Evolutionary conservation across 2,113 vertebrate species (phyloP), one percentile per base, ranked within the genome.

Genomic region (Carassius auratus): DNA sequence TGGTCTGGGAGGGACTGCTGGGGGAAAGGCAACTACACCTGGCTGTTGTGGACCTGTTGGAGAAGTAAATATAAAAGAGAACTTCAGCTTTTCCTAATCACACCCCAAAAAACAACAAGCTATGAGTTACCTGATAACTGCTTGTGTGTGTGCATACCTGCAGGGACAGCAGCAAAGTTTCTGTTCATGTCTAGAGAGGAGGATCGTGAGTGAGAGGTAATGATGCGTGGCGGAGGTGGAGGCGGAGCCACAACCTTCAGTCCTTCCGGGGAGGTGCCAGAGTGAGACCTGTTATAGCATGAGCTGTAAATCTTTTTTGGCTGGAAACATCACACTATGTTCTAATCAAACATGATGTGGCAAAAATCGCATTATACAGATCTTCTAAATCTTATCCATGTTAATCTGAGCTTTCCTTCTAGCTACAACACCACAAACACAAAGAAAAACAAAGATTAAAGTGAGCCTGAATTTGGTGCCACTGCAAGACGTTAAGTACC

Each of bases 111-210:
- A 42, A 64, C 19, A 45, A 8, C 42, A 42, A 81, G 45, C 7
- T 30, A 5, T 8, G 9, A 68, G 13, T 69, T 12, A 17, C 3
- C 19, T 71, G 3, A 50, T 75, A 75, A 50, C 38, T 13, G 8
- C 2, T 23, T 75, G 33, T 17, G 68, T 59, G 30, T 3, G 6
- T 80, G 76, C 14, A 21, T 92, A 96, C 96, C 96, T 95, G 96
- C 92, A 1, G 95, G 90, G 15, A 95, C 92, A 7, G 93, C 90
- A 1, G 97, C 89, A 86, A 99, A 99, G 90, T 95, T 98, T 91
- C 97, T 95, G 89, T 98, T 99, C 97, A 99, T 96, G 91, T 99
- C 97, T 91, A 99, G 94, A 69, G 98, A 99, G 0, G 98, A 99
- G 0, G 98, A 99, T 64, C 98, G 95, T n/a, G 98, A 99, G 91